Evolutionary conservation across 1,140 invertebrate species (phyloP).

Genomic region (Mylabris phalerata): DNA sequence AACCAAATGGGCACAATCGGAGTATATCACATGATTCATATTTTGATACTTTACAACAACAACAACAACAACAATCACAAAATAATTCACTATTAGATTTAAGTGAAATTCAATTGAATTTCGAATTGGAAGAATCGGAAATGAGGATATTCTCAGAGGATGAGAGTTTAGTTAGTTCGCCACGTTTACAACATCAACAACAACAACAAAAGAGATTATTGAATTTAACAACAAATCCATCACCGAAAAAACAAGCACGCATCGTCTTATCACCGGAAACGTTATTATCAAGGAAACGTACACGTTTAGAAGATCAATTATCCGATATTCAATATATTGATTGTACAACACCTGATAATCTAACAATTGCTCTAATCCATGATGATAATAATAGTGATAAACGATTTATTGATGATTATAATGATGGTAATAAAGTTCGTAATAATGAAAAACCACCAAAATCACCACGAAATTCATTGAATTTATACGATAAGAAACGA

Average conservation of each 20-base stretch:
- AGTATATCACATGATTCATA: conserved; percentile 90
- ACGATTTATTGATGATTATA: conserved; percentile 48
- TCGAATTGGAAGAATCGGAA: conserved; percentile 77
- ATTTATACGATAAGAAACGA: conserved; percentile 24
- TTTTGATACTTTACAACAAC: conserved; percentile 64
- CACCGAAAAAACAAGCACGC: conserved; percentile 50
- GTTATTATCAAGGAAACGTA: conserved; percentile 46
- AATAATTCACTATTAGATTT: conserved; percentile 55
- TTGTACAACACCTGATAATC: conserved; percentile 51
- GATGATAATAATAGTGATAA: conserved; percentile 39
- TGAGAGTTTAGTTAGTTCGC: conserved; percentile 57
- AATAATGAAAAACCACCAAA: conserved; percentile 12
- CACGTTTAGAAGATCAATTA: conserved; percentile 54
- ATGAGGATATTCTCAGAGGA: conserved; percentile 82
- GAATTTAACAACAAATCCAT: conserved; percentile 45
- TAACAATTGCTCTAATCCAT: conserved; percentile 34
- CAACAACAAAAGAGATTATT: neutral
- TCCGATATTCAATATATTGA: conserved; percentile 58
- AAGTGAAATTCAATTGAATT: conserved; percentile 73
- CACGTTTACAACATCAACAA: conserved; percentile 43
- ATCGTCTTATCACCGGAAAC: conserved; percentile 43
- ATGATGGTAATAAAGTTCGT: too few relatives aligned
- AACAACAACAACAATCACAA: conserved; percentile 48
- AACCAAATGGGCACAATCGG: conserved; percentile 49
- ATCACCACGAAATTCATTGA: conserved; percentile 36